A percentile compares a stretch with the other conserved stretches of the same genome.
Conservation (phyloP, 2,113 vertebrate genomes). For the Sturnira hondurensis region DNA sequence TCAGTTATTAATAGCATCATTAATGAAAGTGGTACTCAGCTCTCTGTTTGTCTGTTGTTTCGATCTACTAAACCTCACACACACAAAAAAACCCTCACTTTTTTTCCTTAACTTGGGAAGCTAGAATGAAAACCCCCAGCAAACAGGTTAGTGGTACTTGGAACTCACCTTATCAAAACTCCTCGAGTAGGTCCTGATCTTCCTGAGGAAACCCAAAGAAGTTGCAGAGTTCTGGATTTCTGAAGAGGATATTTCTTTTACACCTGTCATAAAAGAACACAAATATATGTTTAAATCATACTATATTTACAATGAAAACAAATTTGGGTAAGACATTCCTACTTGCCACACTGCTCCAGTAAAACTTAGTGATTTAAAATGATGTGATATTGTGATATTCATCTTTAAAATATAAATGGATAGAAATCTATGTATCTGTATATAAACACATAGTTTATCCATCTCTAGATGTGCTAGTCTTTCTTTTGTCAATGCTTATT, state of each 20-base stretch:
- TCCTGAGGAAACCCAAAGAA: constrained; percentile 10
- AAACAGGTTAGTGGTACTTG: neutral
- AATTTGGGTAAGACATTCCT: neutral
- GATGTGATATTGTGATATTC: neutral
- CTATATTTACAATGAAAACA: neutral
- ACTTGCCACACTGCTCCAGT: accelerated
- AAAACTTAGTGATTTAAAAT: neutral
- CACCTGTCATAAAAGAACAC: constrained; percentile 26
- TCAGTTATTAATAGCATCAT: neutral
- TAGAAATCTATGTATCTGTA: neutral
- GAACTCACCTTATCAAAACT: constrained; percentile 18
- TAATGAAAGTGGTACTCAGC: neutral
- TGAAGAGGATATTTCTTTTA: constrained; percentile 27
- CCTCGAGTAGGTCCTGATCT: neutral
- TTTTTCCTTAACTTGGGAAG: neutral
- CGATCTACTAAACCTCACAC: neutral
- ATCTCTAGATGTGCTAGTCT: neutral
- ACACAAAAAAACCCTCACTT: no score
- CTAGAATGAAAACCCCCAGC: neutral
- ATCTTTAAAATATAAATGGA: neutral
- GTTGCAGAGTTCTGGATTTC: neutral
- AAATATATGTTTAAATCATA: neutral
- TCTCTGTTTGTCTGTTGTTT: neutral
- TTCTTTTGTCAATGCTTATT: neutral
- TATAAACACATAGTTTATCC: neutral